Conservation (phyloP, 1,140 invertebrate species). For the Drosophila chauvacae region DNA sequence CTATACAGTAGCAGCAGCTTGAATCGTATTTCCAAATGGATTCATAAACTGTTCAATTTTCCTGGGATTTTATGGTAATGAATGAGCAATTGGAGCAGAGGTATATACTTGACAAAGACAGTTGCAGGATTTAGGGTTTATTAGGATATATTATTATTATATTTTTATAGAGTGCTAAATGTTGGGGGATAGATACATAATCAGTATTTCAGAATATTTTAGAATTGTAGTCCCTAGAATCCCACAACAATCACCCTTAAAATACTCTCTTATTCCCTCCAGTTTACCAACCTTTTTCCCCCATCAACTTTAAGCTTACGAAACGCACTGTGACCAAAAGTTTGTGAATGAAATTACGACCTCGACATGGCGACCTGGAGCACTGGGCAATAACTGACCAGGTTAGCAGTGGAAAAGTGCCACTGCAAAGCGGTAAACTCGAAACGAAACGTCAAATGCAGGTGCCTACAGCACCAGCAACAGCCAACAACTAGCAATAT, state of each 20-base stretch:
- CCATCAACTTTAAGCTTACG: constrained; percentile 17
- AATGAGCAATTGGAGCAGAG: not conserved
- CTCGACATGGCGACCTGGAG: constrained; percentile 10
- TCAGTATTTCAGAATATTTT: not conserved
- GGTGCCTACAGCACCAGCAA: constrained; percentile 53
- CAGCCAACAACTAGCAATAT: constrained; percentile 25
- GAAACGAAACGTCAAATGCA: constrained; percentile 68
- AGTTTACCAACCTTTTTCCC: not conserved
- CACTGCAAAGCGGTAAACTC: constrained; percentile 61
- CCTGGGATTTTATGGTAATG: constrained; percentile 15
- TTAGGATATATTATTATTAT: not conserved
- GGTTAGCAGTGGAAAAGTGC: constrained; percentile 43
- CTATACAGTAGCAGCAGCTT: too few species aligned
- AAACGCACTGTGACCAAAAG: constrained; percentile 28
- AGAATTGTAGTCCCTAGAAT: not conserved
- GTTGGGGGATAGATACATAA: not conserved
- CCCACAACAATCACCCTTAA: not conserved
- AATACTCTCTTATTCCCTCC: not conserved
- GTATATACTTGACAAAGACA: not conserved
- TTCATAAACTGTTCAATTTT: constrained; percentile 2
- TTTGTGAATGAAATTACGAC: constrained; percentile 64
- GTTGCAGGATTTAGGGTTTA: not conserved
- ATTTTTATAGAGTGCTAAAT: not conserved
- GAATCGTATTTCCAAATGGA: constrained; percentile 7
- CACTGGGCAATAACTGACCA: constrained; percentile 55